Evolutionary conservation across 2,888 invertebrate genomes (phyloP), one percentile per base, ranked within the genome.

Genomic region (Archips xylosteana): DNA sequence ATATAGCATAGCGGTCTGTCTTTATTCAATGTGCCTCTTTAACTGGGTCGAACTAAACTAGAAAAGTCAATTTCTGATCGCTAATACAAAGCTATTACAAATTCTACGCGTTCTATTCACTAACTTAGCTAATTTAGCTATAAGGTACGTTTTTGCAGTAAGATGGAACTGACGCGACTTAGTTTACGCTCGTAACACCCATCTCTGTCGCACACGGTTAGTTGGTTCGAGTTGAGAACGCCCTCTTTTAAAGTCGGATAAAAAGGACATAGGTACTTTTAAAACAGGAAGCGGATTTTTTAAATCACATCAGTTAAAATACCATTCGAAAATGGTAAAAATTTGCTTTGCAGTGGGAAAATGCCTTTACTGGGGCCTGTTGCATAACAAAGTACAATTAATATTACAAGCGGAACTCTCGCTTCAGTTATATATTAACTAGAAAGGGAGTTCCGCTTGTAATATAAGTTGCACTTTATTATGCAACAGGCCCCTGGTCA

Each of bases 11-110:
- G 45, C 45, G 12, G 3, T 12, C 45, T 47, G 32, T 59, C 9
- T 59, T 8, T 59, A 34, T 59, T 6, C 12, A 59, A 59, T 3
- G 3, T 32, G 59, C 12, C 2, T 12, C 8, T 12, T 59, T n/a
- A 54, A 23, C 23, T 6, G 13, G 8, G 6, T 15, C 54, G 9
- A 54, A 54, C 54, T 54, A 54, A 54, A 49, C n/a, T n/a, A 49
- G n/a, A n/a, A 51, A 15, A 15, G 54, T 23, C 54, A 23, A 45
- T n/a, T 23, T 23, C 60, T 60, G 13, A 34, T 57, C 57, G 15
- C 61, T 64, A 59, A 65, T 75, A 75, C 68, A 75, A 75, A 71
- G 71, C 71, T 71, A 69, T 68, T 75, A 71, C 51, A 75, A 75
- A 71, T 68, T 51, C 63, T 71, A 75, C 71, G 66, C 57, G 57